Evolutionary conservation across 2,113 vertebrate genomes (phyloP).

Genomic region (Dasypus novemcinctus): DNA sequence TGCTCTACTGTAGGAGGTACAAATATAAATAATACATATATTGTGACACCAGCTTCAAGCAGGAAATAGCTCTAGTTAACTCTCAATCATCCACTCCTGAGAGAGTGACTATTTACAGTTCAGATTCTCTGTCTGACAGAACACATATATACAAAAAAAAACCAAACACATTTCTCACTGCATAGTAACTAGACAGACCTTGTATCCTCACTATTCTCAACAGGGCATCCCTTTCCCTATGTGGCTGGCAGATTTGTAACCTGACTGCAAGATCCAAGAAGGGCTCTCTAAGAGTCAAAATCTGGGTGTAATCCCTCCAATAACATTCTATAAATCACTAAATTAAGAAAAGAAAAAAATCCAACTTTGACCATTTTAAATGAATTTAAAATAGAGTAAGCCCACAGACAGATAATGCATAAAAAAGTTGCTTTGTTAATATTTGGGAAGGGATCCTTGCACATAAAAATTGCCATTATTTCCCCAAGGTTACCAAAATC

Average conservation of each 20-base stretch:
- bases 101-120: not conserved
- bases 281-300: not conserved
- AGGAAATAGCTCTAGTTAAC: not conserved
- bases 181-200: not conserved
- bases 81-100: conserved; percentile 29
- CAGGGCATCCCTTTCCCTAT: not conserved
- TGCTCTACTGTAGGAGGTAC: not conserved
- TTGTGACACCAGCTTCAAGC: conserved; percentile 26
- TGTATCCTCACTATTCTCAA: not conserved
- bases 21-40: conserved; percentile 64
- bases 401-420: not conserved
- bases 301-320: not conserved
- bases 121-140: not conserved
- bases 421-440: conserved; percentile 7
- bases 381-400: not conserved
- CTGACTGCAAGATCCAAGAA: not conserved
- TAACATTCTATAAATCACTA: not conserved
- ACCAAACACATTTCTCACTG: not conserved
- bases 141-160: no score
- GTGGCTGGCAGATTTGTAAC: not conserved
- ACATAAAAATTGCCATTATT: conserved; percentile 22
- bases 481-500: conserved; percentile 4
- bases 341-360: conserved; percentile 1
- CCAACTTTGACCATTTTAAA: not conserved
- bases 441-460: not conserved